Base-by-base conservation (phyloP, 2,797 vertebrate species). In the Sciurus vulgaris region DNA sequence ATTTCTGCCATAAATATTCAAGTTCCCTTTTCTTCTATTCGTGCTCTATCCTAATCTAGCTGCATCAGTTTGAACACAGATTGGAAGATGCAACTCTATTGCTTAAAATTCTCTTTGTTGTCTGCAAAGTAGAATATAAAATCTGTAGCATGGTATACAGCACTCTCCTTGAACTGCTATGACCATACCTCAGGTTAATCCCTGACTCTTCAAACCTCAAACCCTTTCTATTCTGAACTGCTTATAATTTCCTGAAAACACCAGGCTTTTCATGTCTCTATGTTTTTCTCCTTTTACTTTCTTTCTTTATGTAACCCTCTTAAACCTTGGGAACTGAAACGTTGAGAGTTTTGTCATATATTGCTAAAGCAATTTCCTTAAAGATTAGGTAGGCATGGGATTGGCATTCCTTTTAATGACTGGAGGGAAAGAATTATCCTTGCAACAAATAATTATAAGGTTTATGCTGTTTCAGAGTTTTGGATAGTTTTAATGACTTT, bases 401-500 rank as follows among this genome's bases (percentile, higher is more conserved):
- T 24, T 86, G 59, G 9, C 1, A 3, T 92, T 73, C 14, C 28
- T 91, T 92, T 59, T 89, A 67, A 51, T 35, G 33, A 74, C 87
- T 87, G 22, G 12, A 94, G 70, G 13, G 14, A 92, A 70, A 93
- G 81, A 81, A 56, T 72, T 33, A 82, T 47, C 2, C 7, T 86
- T 92, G 65, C 54, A 88, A 86, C 33, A 97, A 33, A 51, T 49
- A 51, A 17, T 93, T 87, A 77, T 4, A 82, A 91, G 10, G 78
- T 47, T 85, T 89, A 10, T 65, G 54, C 9, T 73, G 61, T 72
- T 73, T 90, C 91, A 89, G 51, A 72, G 26, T 81, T 86, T 79
- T 38, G 0, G 35, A 47, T 67, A 89, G 26, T 84, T 86, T 51
- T 56, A 79, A 49, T 74, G 79, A 83, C 10, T 47, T 82, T 77